Percentiles rank a stretch among this genome's conserved stretches.
These are phyloP conservation scores for Euwallacea fornicatus DNA, from an alignment of 1,140 invertebrate genomes.

Conservation along the genomic window DNA sequence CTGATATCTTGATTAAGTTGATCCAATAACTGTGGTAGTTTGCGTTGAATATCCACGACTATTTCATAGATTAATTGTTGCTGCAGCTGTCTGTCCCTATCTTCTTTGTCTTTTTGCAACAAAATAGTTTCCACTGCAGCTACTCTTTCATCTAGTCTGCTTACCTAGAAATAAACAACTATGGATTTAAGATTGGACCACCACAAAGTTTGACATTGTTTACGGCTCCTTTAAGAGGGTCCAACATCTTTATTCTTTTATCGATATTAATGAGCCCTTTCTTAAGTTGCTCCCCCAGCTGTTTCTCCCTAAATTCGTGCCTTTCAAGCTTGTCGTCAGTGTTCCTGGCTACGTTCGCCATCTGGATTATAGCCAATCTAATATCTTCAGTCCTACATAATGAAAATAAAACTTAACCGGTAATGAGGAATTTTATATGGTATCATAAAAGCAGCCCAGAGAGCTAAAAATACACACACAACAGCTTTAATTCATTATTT, in stretches of 20 bases:
- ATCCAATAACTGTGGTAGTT: slow-evolving; percentile 59
- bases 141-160: slow-evolving; percentile 67
- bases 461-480: slow-evolving; percentile 21
- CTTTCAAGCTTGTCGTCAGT: slow-evolving; percentile 81
- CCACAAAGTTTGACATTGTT: neutral
- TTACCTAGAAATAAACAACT: slow-evolving; percentile 47
- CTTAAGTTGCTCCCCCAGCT: slow-evolving; percentile 76
- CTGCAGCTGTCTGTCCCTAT: slow-evolving; percentile 64
- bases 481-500: slow-evolving; percentile 15
- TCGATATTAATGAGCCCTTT: slow-evolving; percentile 69
- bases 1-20: slow-evolving; percentile 47
- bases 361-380: slow-evolving; percentile 75
- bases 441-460: neutral
- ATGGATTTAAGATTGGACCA: neutral
- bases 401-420: slow-evolving; percentile 41
- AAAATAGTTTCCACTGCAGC: slow-evolving; percentile 70
- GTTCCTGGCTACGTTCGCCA: slow-evolving; percentile 78
- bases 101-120: slow-evolving; percentile 69
- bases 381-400: slow-evolving; percentile 74
- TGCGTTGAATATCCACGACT: slow-evolving; percentile 66
- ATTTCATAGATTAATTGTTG: slow-evolving; percentile 69
- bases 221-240: slow-evolving; percentile 62
- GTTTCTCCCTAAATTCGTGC: slow-evolving; percentile 79
- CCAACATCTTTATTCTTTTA: slow-evolving; percentile 69
- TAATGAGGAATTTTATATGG: too few species aligned